These are phyloP conservation scores for Tyrophagus putrescentiae DNA, from an alignment of 1,140 invertebrate species.

Conservation along the genomic window DNA sequence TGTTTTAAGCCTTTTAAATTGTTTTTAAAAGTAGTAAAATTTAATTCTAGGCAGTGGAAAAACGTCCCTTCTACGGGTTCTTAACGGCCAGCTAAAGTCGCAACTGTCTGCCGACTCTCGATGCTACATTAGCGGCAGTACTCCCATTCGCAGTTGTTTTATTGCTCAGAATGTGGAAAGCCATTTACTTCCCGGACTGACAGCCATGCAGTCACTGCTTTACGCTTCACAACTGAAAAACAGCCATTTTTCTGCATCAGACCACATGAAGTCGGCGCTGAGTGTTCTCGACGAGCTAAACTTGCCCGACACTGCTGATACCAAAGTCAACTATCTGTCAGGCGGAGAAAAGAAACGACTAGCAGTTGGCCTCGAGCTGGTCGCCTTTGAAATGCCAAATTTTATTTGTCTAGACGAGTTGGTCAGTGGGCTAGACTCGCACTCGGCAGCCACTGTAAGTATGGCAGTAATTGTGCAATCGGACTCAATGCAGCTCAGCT, in stretches of 20 bases:
- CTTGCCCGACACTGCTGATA: not conserved
- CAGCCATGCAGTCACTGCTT: not conserved
- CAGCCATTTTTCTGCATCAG: not conserved
- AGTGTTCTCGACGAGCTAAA: not conserved
- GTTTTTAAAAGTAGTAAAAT: no score
- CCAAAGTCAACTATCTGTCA: not conserved
- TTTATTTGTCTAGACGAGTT: not conserved
- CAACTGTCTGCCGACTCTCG: not conserved
- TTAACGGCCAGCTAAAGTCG: slow-evolving; percentile 4
- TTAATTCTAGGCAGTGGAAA: no score
- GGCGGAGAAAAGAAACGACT: slow-evolving; percentile 10
- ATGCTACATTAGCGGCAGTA: not conserved
- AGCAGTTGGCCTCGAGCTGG: not conserved
- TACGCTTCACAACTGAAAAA: slow-evolving; percentile 2
- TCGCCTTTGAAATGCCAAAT: not conserved
- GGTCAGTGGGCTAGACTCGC: not conserved
- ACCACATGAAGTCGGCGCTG: not conserved
- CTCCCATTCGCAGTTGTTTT: not conserved
- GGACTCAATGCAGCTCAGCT: no score
- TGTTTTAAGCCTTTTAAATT: no score
- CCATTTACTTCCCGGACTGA: not conserved
- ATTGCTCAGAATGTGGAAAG: not conserved
- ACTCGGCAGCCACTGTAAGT: not conserved
- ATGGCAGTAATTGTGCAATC: no score
- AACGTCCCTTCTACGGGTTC: not conserved